phyloP scores from a whole-genome alignment of 2,797 vertebrate species.

The Leptodactylus fallax region DNA sequence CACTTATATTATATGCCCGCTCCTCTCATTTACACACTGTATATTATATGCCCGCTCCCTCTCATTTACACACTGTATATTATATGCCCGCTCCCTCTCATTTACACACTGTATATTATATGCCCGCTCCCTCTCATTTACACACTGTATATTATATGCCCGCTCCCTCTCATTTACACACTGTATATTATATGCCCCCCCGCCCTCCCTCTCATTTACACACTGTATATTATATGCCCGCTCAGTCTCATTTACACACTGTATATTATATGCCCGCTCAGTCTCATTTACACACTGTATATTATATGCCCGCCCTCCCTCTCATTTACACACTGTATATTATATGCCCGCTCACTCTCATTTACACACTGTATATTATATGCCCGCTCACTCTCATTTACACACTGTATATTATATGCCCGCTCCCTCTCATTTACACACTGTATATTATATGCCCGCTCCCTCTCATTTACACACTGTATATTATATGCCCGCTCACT shows the following conservation, averaged over 20 bases:
- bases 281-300: not conserved
- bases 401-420: not conserved
- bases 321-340: too few species aligned
- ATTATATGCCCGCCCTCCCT: not conserved
- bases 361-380: too few species aligned
- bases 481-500: not conserved
- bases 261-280: not conserved
- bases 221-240: not conserved
- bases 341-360: too few species aligned
- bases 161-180: not conserved
- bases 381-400: not conserved
- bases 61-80: too few species aligned
- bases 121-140: not conserved
- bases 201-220: not conserved
- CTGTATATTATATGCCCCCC: not conserved
- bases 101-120: too few species aligned
- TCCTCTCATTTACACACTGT: too few species aligned
- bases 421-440: not conserved
- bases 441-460: too few species aligned
- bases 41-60: too few species aligned
- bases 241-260: too few species aligned
- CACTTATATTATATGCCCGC: too few species aligned
- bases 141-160: not conserved
- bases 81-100: too few species aligned
- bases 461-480: too few species aligned